Evolutionary conservation across 2,888 invertebrate genomes (phyloP).

Genomic region (Diarsia mendica): DNA sequence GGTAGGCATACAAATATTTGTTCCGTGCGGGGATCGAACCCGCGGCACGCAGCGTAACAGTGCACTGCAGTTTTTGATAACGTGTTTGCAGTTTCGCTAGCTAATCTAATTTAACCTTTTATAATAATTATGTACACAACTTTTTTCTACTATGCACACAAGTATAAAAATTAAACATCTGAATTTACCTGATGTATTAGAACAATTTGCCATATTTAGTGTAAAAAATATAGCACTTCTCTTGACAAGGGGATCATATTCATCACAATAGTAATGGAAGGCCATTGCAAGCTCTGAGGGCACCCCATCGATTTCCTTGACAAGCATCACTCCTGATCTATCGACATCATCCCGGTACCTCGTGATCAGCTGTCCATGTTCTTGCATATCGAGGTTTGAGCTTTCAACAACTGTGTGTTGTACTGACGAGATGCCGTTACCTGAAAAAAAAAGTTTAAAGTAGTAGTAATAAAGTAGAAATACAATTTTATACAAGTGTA

Average conservation of each 20-base stretch:
- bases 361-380: conserved; percentile 79
- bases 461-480: neutral
- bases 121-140: neutral
- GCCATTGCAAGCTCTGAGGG: conserved; percentile 86
- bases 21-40: no score
- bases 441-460: conserved; percentile 63
- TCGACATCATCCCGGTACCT: conserved; percentile 77
- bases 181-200: conserved; percentile 70
- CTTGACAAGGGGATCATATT: conserved; percentile 84
- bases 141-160: neutral
- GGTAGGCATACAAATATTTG: no score
- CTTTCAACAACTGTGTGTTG: conserved; percentile 77
- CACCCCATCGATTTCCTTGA: conserved; percentile 80
- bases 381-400: conserved; percentile 74
- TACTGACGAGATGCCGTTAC: conserved; percentile 76
- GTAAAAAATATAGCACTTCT: conserved; percentile 87
- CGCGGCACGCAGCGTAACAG: no score
- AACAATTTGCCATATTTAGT: conserved; percentile 81
- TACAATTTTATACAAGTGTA: no score
- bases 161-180: neutral
- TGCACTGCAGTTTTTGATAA: no score
- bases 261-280: conserved; percentile 88
- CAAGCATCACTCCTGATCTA: conserved; percentile 82
- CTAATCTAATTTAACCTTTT: neutral
- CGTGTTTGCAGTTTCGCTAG: neutral